Conservation (phyloP, 1,140 invertebrate genomes). For the Trachelipus rathkii region DNA sequence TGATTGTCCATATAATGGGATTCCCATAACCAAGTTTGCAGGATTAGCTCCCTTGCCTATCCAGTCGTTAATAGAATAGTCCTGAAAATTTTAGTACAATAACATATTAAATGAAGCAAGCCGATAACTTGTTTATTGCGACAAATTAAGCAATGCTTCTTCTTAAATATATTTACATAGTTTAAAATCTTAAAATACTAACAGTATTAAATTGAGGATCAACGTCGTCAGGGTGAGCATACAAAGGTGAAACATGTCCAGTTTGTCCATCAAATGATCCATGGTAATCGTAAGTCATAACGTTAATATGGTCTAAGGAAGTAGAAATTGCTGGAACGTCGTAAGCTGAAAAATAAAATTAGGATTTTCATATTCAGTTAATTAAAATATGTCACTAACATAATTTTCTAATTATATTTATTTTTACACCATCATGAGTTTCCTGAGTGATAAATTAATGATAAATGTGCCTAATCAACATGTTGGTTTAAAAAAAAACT, state of each 20-base stretch:
- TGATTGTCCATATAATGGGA: slow-evolving; percentile 62
- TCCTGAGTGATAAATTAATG: too few relatives aligned
- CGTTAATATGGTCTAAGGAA: slow-evolving; percentile 77
- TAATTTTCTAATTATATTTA: too few relatives aligned
- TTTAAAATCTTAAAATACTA: slow-evolving; percentile 30
- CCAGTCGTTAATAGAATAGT: slow-evolving; percentile 62
- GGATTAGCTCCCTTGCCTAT: slow-evolving; percentile 58
- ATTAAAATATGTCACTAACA: too few relatives aligned
- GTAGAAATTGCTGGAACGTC: slow-evolving; percentile 67
- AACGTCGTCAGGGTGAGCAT: slow-evolving; percentile 71
- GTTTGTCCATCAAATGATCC: slow-evolving; percentile 79
- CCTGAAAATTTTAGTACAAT: slow-evolving; percentile 51
- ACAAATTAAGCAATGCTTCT: too few relatives aligned
- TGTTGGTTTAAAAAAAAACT: too few relatives aligned
- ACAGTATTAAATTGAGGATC: slow-evolving; percentile 54
- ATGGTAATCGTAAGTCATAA: slow-evolving; percentile 84
- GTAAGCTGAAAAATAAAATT: slow-evolving; percentile 59
- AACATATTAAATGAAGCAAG: too few relatives aligned
- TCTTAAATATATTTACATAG: too few relatives aligned
- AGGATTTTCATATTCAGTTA: too few relatives aligned
- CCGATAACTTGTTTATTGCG: too few relatives aligned
- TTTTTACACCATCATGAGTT: too few relatives aligned
- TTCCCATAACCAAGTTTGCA: slow-evolving; percentile 62
- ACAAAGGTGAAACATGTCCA: slow-evolving; percentile 75
- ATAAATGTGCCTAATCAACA: too few relatives aligned